These are phyloP conservation scores for Musca vetustissima DNA, from an alignment of 1,140 invertebrate species.

Conservation along the genomic window DNA sequence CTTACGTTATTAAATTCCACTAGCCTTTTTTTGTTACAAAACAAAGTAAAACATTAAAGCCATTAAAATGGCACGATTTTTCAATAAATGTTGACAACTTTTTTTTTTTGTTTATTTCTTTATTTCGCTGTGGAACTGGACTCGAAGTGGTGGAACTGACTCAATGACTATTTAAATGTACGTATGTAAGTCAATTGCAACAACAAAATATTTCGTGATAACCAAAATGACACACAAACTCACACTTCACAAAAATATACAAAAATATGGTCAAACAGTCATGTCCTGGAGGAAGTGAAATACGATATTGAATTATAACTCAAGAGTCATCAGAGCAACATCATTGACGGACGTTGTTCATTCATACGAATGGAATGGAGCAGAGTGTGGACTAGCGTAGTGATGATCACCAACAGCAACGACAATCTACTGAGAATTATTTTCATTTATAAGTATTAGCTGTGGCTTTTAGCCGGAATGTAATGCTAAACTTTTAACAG, in stretches of 20 bases:
- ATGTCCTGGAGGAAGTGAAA: constrained; percentile 56
- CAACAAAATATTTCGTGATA: no score
- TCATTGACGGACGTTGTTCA: neutral
- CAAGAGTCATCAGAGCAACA: constrained; percentile 1
- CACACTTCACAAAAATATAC: constrained; percentile 9
- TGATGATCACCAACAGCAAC: neutral
- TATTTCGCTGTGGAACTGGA: no score
- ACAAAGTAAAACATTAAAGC: constrained; percentile 29
- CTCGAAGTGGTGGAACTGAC: no score
- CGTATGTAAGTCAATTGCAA: constrained; percentile 24
- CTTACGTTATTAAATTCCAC: no score
- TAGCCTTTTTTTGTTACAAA: no score
- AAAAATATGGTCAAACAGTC: constrained; percentile 37
- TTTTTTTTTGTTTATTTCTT: constrained; percentile 5
- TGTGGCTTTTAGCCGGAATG: constrained; percentile 17
- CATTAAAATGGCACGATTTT: constrained; percentile 55
- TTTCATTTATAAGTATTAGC: neutral
- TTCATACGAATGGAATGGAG: no score
- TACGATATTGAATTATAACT: constrained; percentile 36
- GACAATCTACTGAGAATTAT: constrained; percentile 9
- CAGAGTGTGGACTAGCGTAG: no score
- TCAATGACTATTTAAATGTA: constrained; percentile 21
- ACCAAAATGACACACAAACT: no score
- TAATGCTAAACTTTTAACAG: constrained; percentile 14
- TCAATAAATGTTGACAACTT: constrained; percentile 55